Evolutionary conservation across 2,888 invertebrate genomes (phyloP).

Genomic region (Pseudolycoriella hygida): DNA sequence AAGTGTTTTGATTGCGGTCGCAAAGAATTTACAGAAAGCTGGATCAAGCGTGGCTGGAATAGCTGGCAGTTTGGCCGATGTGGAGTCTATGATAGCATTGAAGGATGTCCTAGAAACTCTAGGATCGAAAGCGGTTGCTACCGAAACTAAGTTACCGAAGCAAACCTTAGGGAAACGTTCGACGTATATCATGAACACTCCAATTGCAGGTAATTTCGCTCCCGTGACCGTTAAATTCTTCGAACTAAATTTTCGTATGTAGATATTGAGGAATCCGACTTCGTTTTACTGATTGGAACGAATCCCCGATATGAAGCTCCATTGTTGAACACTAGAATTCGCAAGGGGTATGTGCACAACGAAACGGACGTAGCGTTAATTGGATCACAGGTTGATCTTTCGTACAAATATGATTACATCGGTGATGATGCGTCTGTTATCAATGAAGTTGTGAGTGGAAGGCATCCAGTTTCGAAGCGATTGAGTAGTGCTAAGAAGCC

Average conservation of each 20-base stretch:
- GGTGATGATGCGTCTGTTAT: conserved; percentile 64
- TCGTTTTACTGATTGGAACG: conserved; percentile 82
- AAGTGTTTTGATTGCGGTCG: conserved; percentile 67
- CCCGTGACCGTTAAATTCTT: too few relatives aligned
- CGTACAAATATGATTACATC: conserved; percentile 81
- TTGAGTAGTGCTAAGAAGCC: conserved; percentile 70
- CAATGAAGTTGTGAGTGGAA: conserved; percentile 52
- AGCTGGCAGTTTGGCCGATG: conserved; percentile 80
- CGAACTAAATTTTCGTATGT: conserved; percentile 9
- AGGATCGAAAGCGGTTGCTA: conserved; percentile 72
- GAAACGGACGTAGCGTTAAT: conserved; percentile 74
- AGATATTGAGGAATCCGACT: conserved; percentile 86
- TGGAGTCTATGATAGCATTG: conserved; percentile 73
- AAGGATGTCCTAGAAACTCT: conserved; percentile 84
- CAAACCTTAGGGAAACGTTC: conserved; percentile 75
- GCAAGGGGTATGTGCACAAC: conserved; percentile 90
- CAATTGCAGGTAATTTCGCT: conserved; percentile 48
- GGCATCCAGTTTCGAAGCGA: conserved; percentile 48
- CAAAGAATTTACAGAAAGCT: conserved; percentile 43
- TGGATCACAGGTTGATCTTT: conserved; percentile 82
- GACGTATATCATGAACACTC: conserved; percentile 82
- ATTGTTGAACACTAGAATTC: conserved; percentile 81
- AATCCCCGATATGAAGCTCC: conserved; percentile 97
- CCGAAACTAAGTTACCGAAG: conserved; percentile 79
- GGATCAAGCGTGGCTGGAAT: conserved; percentile 63